Evolutionary conservation across 2,113 vertebrate genomes (phyloP).

Genomic region (Callipepla californica): DNA sequence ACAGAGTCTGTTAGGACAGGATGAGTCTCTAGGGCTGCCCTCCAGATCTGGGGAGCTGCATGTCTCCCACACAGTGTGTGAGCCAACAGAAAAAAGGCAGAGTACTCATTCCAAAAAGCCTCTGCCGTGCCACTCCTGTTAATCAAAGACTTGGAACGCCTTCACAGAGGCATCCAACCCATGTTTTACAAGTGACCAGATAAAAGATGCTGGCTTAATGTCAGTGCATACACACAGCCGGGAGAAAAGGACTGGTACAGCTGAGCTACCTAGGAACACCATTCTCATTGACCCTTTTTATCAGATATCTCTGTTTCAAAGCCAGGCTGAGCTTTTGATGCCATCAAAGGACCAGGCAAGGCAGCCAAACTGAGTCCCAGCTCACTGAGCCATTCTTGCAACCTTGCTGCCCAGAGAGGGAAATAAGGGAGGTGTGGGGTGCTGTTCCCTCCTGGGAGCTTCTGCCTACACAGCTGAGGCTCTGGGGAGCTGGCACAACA

Average conservation of each 20-base stretch:
- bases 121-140: background rate
- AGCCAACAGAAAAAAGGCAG: background rate
- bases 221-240: background rate
- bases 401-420: background rate
- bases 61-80: background rate
- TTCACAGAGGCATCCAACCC: slow-evolving; percentile 9
- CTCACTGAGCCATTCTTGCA: background rate
- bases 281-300: background rate
- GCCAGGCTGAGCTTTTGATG: background rate
- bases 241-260: background rate
- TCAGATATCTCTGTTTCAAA: slow-evolving; percentile 5
- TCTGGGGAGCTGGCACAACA: background rate
- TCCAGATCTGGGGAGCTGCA: background rate
- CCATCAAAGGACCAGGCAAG: background rate
- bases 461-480: background rate
- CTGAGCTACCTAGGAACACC: background rate
- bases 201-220: background rate
- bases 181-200: background rate
- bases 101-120: background rate
- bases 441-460: background rate
- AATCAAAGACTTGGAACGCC: background rate
- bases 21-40: background rate
- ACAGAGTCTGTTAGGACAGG: background rate
- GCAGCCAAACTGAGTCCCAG: background rate
- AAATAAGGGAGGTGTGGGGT: background rate